phyloP scores from a whole-genome alignment of 2,888 invertebrate species.

The Adelognathus sp. region DNA sequence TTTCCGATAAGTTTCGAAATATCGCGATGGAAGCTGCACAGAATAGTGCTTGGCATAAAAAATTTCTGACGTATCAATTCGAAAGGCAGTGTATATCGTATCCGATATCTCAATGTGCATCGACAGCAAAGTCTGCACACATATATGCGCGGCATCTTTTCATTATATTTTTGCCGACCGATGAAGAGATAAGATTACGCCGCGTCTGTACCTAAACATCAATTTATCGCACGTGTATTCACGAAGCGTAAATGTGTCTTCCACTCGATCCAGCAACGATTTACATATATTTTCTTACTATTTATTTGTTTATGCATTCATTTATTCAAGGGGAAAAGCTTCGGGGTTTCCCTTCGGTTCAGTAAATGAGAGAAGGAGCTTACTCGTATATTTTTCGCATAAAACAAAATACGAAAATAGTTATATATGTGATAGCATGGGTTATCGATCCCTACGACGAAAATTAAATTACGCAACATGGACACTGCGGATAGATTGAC shows the following conservation, averaged over 20 bases:
- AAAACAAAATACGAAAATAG: too few species aligned
- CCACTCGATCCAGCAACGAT: not conserved
- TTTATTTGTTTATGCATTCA: too few species aligned
- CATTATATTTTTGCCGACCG: not conserved
- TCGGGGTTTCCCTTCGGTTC: too few species aligned
- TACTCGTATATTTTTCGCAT: too few species aligned
- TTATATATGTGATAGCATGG: not conserved
- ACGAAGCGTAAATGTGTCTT: not conserved
- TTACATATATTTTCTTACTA: not conserved
- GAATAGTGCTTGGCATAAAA: too few species aligned
- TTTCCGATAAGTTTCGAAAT: not conserved
- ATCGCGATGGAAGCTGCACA: not conserved
- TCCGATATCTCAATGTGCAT: too few species aligned
- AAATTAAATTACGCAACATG: not conserved
- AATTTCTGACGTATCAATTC: too few species aligned
- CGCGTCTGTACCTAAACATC: too few species aligned
- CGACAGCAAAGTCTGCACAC: not conserved
- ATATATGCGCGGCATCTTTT: not conserved
- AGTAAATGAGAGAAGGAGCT: too few species aligned
- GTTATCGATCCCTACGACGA: not conserved
- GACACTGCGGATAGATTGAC: not conserved
- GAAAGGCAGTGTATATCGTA: too few species aligned
- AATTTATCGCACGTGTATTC: not conserved
- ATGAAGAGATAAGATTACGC: not conserved
- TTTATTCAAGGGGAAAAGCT: too few species aligned